These are phyloP conservation scores for Fabriciana adippe DNA, from an alignment of 2,888 invertebrate genomes.

Conservation along the genomic window DNA sequence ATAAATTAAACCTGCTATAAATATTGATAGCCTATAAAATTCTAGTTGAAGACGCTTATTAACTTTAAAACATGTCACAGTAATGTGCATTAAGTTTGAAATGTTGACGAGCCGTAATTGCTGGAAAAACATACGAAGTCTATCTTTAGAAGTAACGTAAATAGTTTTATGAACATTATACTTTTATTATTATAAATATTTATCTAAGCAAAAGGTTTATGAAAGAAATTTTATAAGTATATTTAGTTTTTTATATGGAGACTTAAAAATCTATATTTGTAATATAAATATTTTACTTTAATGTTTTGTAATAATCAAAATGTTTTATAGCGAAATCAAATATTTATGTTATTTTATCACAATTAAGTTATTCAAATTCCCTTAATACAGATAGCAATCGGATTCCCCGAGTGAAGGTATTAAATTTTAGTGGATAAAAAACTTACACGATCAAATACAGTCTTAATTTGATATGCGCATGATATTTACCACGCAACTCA, in stretches of 20 bases:
- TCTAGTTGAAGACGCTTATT: slow-evolving; percentile 39
- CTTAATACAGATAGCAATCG: slow-evolving; percentile 3
- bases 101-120: slow-evolving; percentile 6
- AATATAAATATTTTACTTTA: too few species aligned
- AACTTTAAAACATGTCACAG: slow-evolving; percentile 30
- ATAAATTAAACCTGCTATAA: slow-evolving; percentile 64
- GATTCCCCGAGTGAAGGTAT: slow-evolving; percentile 6
- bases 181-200: too few species aligned
- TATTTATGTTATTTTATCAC: too few species aligned
- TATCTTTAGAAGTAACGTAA: too few species aligned
- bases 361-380: neutral
- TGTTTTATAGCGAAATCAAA: too few species aligned
- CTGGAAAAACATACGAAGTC: neutral
- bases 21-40: slow-evolving; percentile 62
- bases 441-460: slow-evolving; percentile 49
- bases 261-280: too few species aligned
- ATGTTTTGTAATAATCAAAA: too few species aligned
- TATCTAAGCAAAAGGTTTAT: too few species aligned
- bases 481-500: slow-evolving; percentile 55
- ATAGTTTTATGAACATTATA: too few species aligned
- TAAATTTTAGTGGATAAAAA: slow-evolving; percentile 24
- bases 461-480: slow-evolving; percentile 69
- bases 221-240: too few species aligned
- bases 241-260: too few species aligned
- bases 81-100: slow-evolving; percentile 24